Conservation (phyloP, 2,888 invertebrate species). For the Thymelicus acteon region DNA sequence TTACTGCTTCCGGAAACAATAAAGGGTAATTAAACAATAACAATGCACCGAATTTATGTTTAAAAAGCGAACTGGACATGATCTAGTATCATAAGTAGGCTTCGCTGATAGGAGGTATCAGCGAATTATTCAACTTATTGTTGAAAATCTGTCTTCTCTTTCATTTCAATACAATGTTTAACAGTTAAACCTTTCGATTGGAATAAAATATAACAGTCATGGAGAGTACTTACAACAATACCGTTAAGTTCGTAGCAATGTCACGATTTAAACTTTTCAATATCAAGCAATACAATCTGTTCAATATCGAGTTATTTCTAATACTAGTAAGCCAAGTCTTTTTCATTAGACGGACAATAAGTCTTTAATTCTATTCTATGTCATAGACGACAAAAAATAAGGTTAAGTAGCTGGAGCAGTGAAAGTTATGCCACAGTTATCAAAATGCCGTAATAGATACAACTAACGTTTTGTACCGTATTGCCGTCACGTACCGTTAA, state of each 20-base stretch:
- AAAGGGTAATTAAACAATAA: slow-evolving; percentile 40
- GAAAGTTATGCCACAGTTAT: slow-evolving; percentile 39
- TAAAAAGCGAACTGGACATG: background rate
- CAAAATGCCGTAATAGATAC: slow-evolving; percentile 32
- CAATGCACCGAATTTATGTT: background rate
- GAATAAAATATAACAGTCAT: too few species aligned
- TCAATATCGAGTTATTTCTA: background rate
- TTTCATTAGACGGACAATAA: background rate
- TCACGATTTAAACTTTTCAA: too few species aligned
- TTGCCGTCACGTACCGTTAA: slow-evolving; percentile 57
- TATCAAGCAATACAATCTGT: too few species aligned
- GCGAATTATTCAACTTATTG: too few species aligned
- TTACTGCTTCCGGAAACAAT: slow-evolving; percentile 52
- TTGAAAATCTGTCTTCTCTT: background rate
- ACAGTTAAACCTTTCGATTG: too few species aligned
- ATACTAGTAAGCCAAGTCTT: background rate
- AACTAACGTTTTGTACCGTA: slow-evolving; percentile 45
- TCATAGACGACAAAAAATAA: background rate
- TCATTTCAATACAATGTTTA: too few species aligned
- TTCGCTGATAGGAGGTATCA: too few species aligned
- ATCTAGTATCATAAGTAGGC: background rate
- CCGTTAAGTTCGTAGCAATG: too few species aligned
- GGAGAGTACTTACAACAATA: too few species aligned
- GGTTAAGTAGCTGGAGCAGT: slow-evolving; percentile 24
- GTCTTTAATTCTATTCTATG: background rate